Percentiles rank a stretch among this genome's conserved stretches.
phyloP scores from a whole-genome alignment of 2,797 vertebrate species.

The Petrocephalus sullivani region DNA sequence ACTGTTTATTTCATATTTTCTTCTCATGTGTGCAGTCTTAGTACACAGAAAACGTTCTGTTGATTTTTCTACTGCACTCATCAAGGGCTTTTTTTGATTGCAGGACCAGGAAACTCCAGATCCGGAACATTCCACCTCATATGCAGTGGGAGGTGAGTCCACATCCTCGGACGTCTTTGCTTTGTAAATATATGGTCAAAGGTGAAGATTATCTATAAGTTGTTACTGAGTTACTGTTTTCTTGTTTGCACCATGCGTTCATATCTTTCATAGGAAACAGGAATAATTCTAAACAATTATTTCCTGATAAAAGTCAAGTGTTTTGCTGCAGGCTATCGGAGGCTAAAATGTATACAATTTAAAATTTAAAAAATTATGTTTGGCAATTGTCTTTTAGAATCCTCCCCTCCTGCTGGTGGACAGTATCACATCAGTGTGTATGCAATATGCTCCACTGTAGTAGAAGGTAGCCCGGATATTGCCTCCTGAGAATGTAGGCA shows the following conservation, averaged over 20 bases:
- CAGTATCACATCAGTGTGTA: not conserved
- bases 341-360: not conserved
- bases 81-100: constrained; percentile 16
- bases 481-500: not conserved
- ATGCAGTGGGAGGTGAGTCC: constrained; percentile 88
- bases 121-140: constrained; percentile 90
- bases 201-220: not conserved
- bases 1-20: not conserved
- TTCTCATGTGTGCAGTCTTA: not conserved
- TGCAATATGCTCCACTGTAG: not conserved
- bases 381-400: not conserved
- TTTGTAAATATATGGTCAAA: not conserved
- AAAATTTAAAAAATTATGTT: not conserved
- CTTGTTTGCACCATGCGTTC: not conserved
- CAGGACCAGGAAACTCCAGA: constrained; percentile 93
- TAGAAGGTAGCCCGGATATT: not conserved
- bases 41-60: not conserved
- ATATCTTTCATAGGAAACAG: not conserved
- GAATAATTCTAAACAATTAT: not conserved
- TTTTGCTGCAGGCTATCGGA: not conserved
- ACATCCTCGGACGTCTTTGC: not conserved
- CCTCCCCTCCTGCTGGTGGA: not conserved
- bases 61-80: not conserved
- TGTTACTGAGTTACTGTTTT: not conserved
- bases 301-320: not conserved